Evolutionary conservation across 2,888 invertebrate genomes (phyloP).

Genomic region (Cephus spinipes): DNA sequence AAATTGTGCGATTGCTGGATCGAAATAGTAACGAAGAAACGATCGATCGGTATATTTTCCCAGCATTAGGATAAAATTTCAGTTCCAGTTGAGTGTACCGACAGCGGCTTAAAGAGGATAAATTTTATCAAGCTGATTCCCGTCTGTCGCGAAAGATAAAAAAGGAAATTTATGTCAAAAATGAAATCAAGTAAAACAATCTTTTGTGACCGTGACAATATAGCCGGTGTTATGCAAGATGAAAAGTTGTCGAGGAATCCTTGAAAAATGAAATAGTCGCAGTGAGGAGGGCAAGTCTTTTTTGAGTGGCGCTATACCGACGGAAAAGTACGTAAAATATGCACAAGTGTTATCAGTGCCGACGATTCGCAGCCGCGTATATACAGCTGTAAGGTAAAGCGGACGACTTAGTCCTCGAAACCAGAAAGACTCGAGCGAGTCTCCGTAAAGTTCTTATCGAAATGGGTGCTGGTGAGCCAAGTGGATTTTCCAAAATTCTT

Average conservation of each 20-base stretch:
- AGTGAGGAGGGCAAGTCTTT: not conserved
- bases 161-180: not conserved
- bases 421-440: slow-evolving; percentile 26
- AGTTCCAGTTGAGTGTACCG: not conserved
- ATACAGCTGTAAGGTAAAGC: slow-evolving; percentile 38
- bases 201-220: not conserved
- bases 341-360: slow-evolving; percentile 46
- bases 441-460: slow-evolving; percentile 12
- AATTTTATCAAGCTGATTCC: not conserved
- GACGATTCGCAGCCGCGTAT: slow-evolving; percentile 29
- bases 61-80: not conserved
- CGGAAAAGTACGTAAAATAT: slow-evolving; percentile 31
- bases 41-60: not conserved
- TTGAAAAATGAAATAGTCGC: slow-evolving; percentile 18
- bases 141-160: not conserved
- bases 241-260: slow-evolving; percentile 9
- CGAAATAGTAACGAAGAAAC: not conserved
- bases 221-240: not conserved
- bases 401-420: slow-evolving; percentile 34
- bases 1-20: not conserved
- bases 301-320: not conserved
- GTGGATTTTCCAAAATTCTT: not conserved
- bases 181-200: not conserved
- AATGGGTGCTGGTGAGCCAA: slow-evolving; percentile 10
- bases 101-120: not conserved